A percentile compares a stretch with the other conserved stretches of the same genome.
phyloP scores from a whole-genome alignment of 2,113 vertebrate genomes.

The Solea senegalensis region DNA sequence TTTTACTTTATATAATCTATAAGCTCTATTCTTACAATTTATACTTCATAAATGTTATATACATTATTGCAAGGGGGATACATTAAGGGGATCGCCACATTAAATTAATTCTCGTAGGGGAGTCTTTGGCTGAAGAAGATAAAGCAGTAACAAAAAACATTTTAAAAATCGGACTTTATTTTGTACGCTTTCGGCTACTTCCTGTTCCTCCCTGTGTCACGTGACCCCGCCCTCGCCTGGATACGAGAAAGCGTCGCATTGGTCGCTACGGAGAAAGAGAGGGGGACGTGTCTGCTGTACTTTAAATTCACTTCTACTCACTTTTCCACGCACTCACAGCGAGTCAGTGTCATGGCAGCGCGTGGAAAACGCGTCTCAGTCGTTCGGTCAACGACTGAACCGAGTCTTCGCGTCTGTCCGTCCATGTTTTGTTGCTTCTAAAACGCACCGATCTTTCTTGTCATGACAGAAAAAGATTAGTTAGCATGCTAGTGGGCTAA shows the following conservation, averaged over 20 bases:
- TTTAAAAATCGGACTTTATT: slow-evolving; percentile 51
- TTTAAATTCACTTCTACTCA: slow-evolving; percentile 1
- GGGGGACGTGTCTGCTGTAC: slow-evolving; percentile 15
- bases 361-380: neutral
- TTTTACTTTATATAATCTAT: too few relatives aligned
- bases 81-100: too few relatives aligned
- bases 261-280: slow-evolving; percentile 64
- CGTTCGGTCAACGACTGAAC: slow-evolving; percentile 4
- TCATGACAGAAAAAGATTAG: slow-evolving; percentile 70
- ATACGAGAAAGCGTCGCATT: slow-evolving; percentile 77
- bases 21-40: too few relatives aligned
- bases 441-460: slow-evolving; percentile 21
- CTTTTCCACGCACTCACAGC: slow-evolving; percentile 16
- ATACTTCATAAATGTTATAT: too few relatives aligned
- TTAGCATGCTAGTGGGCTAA: slow-evolving; percentile 70
- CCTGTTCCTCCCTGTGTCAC: slow-evolving; percentile 46
- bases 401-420: slow-evolving; percentile 2
- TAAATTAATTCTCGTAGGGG: too few relatives aligned
- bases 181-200: slow-evolving; percentile 31
- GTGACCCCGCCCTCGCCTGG: slow-evolving; percentile 70
- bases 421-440: slow-evolving; percentile 3
- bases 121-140: neutral
- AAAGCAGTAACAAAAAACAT: neutral
- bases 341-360: slow-evolving; percentile 36
- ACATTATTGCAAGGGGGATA: too few relatives aligned